A percentile compares a stretch with the other conserved stretches of the same genome.
phyloP scores from a whole-genome alignment of 2,888 invertebrate species.

The Gonocerus acuteangulatus region DNA sequence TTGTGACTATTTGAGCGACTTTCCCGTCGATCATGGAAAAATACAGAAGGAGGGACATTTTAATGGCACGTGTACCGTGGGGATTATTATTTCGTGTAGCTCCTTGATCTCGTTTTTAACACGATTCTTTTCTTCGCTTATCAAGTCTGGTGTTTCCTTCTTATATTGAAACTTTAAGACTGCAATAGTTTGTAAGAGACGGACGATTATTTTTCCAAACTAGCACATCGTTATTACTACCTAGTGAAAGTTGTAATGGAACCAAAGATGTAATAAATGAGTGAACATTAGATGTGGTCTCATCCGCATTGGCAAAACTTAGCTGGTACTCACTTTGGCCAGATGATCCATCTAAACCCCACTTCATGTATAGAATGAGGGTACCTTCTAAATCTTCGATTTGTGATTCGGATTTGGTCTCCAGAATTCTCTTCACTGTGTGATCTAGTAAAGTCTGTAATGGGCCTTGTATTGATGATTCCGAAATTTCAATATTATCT shows the following conservation, averaged over 20 bases:
- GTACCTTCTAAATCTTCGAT: too few relatives aligned
- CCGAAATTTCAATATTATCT: too few relatives aligned
- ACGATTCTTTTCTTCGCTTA: constrained; percentile 18
- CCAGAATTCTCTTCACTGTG: too few relatives aligned
- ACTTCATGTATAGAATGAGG: too few relatives aligned
- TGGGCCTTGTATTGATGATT: too few relatives aligned
- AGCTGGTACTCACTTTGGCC: too few relatives aligned
- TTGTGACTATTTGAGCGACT: constrained; percentile 25
- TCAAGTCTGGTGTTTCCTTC: constrained; percentile 38
- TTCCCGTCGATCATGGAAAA: constrained; percentile 33
- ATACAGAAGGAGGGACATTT: not conserved
- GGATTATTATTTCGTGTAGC: not conserved
- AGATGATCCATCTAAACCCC: too few relatives aligned
- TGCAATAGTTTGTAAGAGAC: constrained; percentile 39
- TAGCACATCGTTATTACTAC: constrained; percentile 29
- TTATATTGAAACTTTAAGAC: constrained; percentile 40
- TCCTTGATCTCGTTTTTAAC: constrained; percentile 20
- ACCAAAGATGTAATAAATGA: constrained; percentile 36
- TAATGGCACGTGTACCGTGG: not conserved
- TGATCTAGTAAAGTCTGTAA: too few relatives aligned
- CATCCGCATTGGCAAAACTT: too few relatives aligned
- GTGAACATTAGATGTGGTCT: constrained; percentile 15
- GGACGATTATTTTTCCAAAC: constrained; percentile 40
- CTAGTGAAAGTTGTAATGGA: constrained; percentile 38
- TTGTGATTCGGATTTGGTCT: too few relatives aligned